Conservation (phyloP, 2,113 vertebrate species). For the Rynchops niger region DNA sequence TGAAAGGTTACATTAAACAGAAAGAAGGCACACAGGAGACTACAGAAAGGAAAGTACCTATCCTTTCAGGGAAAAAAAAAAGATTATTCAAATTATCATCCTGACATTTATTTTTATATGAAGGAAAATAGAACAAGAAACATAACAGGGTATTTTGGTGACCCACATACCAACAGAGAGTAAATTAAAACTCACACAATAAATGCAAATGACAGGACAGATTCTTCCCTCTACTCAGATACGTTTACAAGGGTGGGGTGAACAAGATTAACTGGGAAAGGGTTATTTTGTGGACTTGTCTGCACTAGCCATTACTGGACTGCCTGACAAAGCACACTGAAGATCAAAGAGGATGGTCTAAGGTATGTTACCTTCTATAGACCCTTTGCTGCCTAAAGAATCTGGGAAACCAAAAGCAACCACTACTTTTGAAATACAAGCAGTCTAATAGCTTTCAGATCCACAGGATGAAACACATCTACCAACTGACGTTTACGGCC, state of each 20-base stretch:
- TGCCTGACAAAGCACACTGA: not conserved
- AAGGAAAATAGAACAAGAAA: slow-evolving; percentile 41
- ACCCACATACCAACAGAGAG: slow-evolving; percentile 18
- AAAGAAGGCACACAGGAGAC: slow-evolving; percentile 45
- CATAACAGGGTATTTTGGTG: not conserved
- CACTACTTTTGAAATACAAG: not conserved
- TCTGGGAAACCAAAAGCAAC: not conserved
- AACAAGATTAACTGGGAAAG: not conserved
- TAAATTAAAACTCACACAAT: slow-evolving; percentile 37
- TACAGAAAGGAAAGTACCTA: slow-evolving; percentile 10
- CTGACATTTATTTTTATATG: slow-evolving; percentile 53
- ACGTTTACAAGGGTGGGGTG: not conserved
- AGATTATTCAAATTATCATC: slow-evolving; percentile 33
- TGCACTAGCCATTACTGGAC: not conserved
- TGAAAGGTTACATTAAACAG: slow-evolving; percentile 57
- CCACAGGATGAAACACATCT: not conserved
- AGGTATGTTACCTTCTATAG: not conserved
- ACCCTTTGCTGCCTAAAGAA: not conserved
- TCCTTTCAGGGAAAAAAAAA: not conserved
- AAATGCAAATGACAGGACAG: not conserved
- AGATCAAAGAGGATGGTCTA: not conserved
- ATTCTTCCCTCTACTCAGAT: not conserved
- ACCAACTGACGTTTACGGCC: not conserved
- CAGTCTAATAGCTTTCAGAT: not conserved
- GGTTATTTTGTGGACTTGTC: not conserved